These are phyloP conservation scores for Trisateles emortualis DNA, from an alignment of 2,888 invertebrate genomes.

Conservation along the genomic window DNA sequence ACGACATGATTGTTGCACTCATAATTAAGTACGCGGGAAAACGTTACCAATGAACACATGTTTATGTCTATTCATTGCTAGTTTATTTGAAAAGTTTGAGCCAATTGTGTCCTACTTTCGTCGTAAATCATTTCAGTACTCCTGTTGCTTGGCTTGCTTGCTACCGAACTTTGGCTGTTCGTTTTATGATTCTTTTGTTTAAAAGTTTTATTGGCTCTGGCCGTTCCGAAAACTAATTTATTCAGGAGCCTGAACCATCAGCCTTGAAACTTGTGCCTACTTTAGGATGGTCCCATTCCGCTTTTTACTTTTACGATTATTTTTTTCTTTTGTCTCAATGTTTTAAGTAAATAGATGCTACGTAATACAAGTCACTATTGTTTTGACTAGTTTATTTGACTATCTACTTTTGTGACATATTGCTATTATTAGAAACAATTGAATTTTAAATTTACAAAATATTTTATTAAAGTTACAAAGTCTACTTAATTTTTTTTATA, in stretches of 20 bases:
- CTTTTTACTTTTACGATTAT: constrained; percentile 67
- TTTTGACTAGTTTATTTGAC: constrained; percentile 6
- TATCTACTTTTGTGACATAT: too few relatives aligned
- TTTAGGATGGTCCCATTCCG: constrained; percentile 67
- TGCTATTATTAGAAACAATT: too few relatives aligned
- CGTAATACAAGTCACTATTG: constrained; percentile 17
- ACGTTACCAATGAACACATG: constrained; percentile 64
- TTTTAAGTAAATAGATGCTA: constrained; percentile 43
- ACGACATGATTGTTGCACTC: constrained; percentile 12
- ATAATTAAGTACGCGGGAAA: constrained; percentile 36
- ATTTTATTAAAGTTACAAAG: too few relatives aligned
- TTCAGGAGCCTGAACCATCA: constrained; percentile 75
- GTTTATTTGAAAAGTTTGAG: constrained; percentile 81
- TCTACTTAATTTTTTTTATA: too few relatives aligned
- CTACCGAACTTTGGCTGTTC: constrained; percentile 78
- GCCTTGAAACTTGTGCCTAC: constrained; percentile 76
- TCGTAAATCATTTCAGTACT: constrained; percentile 82
- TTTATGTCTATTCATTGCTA: constrained; percentile 75
- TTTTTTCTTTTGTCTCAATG: constrained; percentile 54
- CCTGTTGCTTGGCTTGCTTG: constrained; percentile 82
- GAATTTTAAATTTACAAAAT: too few relatives aligned
- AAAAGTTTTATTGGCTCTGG: constrained; percentile 84
- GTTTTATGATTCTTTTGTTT: constrained; percentile 86
- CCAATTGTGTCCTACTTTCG: constrained; percentile 76
- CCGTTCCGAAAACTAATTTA: constrained; percentile 84